Base-by-base conservation (phyloP, 2,113 vertebrate genomes). In the Epinephelus moara region DNA sequence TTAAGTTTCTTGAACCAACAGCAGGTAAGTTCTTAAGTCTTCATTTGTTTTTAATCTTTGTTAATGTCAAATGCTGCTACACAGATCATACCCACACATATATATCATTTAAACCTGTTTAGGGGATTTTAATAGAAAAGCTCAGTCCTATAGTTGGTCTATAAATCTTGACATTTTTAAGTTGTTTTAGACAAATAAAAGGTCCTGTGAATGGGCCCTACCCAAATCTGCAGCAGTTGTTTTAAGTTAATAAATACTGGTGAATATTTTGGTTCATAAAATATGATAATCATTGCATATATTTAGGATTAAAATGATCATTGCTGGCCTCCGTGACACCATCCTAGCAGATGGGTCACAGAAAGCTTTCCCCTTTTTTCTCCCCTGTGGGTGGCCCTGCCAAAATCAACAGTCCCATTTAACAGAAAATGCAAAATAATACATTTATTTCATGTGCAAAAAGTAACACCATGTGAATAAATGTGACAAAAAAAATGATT, bases 1-100 rank as follows among this genome's bases (percentile, higher is more conserved):
- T 79, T 42, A 73, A 69, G 50, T 77, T 61, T 42, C 11, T 77
- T 81, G 23, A 72, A 72, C 27, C 15, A 78, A 68, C 45, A 73
- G 23, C 57, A 90, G 91, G 92, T 92, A 91, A 92, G 88, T 93
- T 72, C 3, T 52, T 33, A 30, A 67, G 59, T 57, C 1, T 61
- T 47, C 1, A 37, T 42, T 21, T 49, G 25, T 68, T 80, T 40
- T 80, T 6, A 56, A 56, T 6, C 64, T 60, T 47, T 50, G 9
- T 25, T 33, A 18, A 42, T 42, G 2, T 47, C 12, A 62, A 56
- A 73, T 70, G 45, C 6, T 42, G 14, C 17, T 10, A 75, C 15
- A 59, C 37, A 2, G 33, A 57, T 47, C 6, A 55, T 78, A 4
- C 2, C 3, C 3, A 37, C n/a, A 18, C 0, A 69, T 74, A 63